These are phyloP conservation scores for Echinops telfairi DNA, from an alignment of 2,113 vertebrate species.

Conservation along the genomic window DNA sequence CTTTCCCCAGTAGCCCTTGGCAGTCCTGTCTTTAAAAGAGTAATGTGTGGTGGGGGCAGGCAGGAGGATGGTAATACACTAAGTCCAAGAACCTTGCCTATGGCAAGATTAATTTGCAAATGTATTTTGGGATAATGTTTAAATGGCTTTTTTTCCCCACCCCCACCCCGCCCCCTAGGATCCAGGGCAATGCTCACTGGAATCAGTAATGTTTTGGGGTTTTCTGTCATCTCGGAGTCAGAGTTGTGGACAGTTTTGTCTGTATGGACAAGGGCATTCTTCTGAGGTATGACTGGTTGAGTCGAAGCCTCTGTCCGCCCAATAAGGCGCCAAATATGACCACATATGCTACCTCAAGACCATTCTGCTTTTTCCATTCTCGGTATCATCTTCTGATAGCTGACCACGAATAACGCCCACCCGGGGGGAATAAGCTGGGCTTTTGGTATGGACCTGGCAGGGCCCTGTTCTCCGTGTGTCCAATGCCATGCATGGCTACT, in stretches of 20 bases:
- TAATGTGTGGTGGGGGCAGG: constrained; percentile 75
- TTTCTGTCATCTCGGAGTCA: constrained; percentile 60
- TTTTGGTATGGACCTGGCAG: background rate
- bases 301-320: background rate
- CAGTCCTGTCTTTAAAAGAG: constrained; percentile 79
- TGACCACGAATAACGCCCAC: constrained; percentile 50
- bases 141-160: constrained; percentile 70
- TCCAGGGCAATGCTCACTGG: constrained; percentile 66
- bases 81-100: constrained; percentile 84
- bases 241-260: constrained; percentile 51
- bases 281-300: background rate
- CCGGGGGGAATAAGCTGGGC: constrained; percentile 37
- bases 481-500: no score
- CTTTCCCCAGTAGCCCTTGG: constrained; percentile 82
- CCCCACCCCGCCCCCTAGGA: background rate
- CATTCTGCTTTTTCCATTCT: constrained; percentile 52
- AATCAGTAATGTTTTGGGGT: constrained; percentile 71
- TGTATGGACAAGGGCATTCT: background rate
- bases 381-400: constrained; percentile 40
- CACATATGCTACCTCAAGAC: background rate
- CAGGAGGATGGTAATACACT: constrained; percentile 80
- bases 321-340: background rate
- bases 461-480: background rate
- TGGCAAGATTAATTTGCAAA: constrained; percentile 83
- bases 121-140: constrained; percentile 81